Evolutionary conservation across 1,140 invertebrate species (phyloP), one percentile per base, ranked within the genome.

Genomic region (Atta cephalotes): DNA sequence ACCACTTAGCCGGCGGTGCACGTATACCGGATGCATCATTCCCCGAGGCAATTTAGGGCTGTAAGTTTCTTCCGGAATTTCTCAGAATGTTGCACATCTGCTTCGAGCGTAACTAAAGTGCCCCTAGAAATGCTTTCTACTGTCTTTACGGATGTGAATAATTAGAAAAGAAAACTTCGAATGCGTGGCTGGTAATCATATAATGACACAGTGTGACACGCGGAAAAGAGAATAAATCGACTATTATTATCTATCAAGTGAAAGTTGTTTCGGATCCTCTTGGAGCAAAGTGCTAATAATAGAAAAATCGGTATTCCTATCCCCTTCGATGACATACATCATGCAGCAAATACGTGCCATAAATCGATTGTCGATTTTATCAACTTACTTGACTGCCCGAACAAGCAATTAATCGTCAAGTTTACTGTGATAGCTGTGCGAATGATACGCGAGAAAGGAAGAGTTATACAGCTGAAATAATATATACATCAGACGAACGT

Each of bases 51-150:
- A 76, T 84, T 84, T 84, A 76, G 70, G 56, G 6, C 39, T 28
- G 53, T 45, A 31, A 71, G 53, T 81, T 81, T 81, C 66, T 66
- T 49, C 51, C 31, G 56, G 70, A 74, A 51, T 84, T 84, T 84
- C 70, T 72, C 53, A 74, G 68, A 74, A 74, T 68, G 39, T 82
- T 74, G 68, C 56, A 18, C 80, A 62, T 72, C 79, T 82, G 68
- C 53, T 35, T 31, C 25, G 39, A 6, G 5, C 53, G n/a, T 18
- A 39, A 51, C 66, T 72, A 60, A 72, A 28, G 9, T 49, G 1
- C 53, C 14, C n/a, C 18, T 68, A 25, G 35, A 45, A 45, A 81
- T n/a, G 31, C 21, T 70, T 28, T 31, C 21, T 49, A 49, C 56
- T 45, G 28, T 35, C 49, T 51, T 28, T 31, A 49, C 28, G 16